A percentile compares a stretch with the other conserved stretches of the same genome.
These are phyloP conservation scores for Craterocephalus amniculus DNA, from an alignment of 2,797 vertebrate species.

Conservation along the genomic window DNA sequence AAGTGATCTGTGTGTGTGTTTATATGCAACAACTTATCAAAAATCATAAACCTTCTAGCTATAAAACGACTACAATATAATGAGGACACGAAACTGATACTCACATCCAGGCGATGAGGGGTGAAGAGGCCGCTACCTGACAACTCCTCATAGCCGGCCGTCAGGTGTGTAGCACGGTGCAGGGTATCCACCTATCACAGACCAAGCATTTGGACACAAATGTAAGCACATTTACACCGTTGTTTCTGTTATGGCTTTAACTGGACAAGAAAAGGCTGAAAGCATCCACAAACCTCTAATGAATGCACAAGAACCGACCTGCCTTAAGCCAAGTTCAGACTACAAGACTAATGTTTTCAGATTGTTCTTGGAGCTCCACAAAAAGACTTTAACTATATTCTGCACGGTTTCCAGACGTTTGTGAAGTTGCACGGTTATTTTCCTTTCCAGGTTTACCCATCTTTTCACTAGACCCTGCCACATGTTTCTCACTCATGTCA, in stretches of 20 bases:
- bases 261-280: not conserved
- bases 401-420: not conserved
- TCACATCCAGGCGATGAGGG: slow-evolving; percentile 88
- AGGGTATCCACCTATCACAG: slow-evolving; percentile 89
- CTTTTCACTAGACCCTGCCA: not conserved
- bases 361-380: not conserved
- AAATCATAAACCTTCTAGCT: not conserved
- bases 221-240: not conserved
- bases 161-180: slow-evolving; percentile 92
- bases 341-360: not conserved
- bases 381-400: not conserved
- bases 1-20: not conserved
- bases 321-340: slow-evolving; percentile 3
- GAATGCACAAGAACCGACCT: slow-evolving; percentile 10
- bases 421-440: not conserved
- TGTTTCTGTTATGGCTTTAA: not conserved
- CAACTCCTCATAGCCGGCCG: slow-evolving; percentile 89
- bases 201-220: slow-evolving; percentile 40
- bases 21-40: not conserved
- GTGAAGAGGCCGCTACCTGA: slow-evolving; percentile 86
- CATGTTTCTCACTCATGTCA: not conserved
- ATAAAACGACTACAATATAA: not conserved
- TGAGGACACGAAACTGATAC: slow-evolving; percentile 46
- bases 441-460: not conserved
- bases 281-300: slow-evolving; percentile 62